Conservation (phyloP, 1,140 invertebrate species). For the Leptopilina clavipes region DNA sequence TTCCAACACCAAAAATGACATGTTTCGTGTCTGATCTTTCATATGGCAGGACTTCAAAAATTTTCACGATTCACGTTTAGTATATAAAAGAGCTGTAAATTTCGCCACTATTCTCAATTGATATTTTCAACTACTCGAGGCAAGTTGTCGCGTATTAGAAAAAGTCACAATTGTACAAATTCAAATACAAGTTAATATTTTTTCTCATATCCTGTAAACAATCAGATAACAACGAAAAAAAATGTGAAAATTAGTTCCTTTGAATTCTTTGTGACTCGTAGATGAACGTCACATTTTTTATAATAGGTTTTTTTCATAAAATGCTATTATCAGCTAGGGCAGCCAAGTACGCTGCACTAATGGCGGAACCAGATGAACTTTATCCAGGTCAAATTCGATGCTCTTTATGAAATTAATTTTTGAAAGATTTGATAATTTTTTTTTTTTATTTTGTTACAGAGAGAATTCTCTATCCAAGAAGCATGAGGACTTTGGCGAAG, state of each 20-base stretch:
- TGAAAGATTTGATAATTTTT: conserved; percentile 1
- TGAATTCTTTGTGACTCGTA: conserved; percentile 3
- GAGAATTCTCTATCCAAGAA: conserved; percentile 73
- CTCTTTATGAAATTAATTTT: neutral
- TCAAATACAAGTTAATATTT: neutral
- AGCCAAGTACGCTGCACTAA: conserved; percentile 66
- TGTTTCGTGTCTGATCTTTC: conserved; percentile 60
- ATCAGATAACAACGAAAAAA: conserved; percentile 3
- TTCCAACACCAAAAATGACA: conserved; percentile 65
- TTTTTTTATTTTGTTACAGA: conserved; percentile 65
- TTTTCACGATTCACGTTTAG: conserved; percentile 2
- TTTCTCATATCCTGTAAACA: neutral
- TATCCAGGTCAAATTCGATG: conserved; percentile 62
- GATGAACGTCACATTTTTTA: neutral
- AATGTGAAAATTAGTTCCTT: neutral
- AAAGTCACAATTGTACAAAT: neutral
- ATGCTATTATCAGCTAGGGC: conserved; percentile 66
- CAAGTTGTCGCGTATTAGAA: neutral
- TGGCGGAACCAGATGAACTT: conserved; percentile 69
- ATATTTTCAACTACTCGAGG: neutral
- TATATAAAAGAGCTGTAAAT: conserved; percentile 60
- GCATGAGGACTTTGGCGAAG: conserved; percentile 65
- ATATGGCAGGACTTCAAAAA: neutral
- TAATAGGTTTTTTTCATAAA: conserved; percentile 34
- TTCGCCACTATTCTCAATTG: conserved; percentile 34